Percentiles rank a stretch among this genome's conserved stretches.
Evolutionary conservation across 1,140 invertebrate species (phyloP).

Genomic region (Elysia chlorotica): DNA sequence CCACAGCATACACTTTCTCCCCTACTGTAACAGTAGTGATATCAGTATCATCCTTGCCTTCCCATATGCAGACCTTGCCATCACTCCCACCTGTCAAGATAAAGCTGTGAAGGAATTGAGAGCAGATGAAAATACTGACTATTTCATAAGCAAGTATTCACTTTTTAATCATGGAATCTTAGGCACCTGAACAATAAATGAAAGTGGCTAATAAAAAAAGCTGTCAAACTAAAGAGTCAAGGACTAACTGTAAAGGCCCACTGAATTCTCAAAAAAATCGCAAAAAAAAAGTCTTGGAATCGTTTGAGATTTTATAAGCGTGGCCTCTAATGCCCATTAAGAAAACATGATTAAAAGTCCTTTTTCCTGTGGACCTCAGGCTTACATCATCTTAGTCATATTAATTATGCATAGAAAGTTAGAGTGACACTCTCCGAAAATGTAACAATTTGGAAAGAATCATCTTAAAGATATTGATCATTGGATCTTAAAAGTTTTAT

Average conservation of each 20-base stretch:
- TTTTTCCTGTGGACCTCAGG: too few relatives aligned
- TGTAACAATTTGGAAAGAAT: too few relatives aligned
- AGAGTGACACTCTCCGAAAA: too few relatives aligned
- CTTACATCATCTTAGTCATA: too few relatives aligned
- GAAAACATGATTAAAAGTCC: too few relatives aligned
- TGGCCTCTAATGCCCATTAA: too few relatives aligned
- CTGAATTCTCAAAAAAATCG: neutral
- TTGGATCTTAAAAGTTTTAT: too few relatives aligned
- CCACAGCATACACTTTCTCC: conserved; percentile 74
- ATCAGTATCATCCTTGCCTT: conserved; percentile 78
- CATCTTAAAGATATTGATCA: too few relatives aligned
- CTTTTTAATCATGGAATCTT: too few relatives aligned
- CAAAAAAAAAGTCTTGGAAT: neutral
- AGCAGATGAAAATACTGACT: neutral
- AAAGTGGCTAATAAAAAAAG: neutral
- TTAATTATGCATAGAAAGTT: too few relatives aligned
- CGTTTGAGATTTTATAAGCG: too few relatives aligned
- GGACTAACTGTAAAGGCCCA: neutral
- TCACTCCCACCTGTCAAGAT: conserved; percentile 89
- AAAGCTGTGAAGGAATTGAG: conserved; percentile 26
- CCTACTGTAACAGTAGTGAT: conserved; percentile 82
- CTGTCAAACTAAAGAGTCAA: neutral
- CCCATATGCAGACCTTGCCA: conserved; percentile 89
- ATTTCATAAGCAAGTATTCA: too few relatives aligned
- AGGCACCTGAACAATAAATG: neutral